These are phyloP conservation scores for Betta splendens DNA, from an alignment of 2,797 vertebrate genomes.

Conservation along the genomic window DNA sequence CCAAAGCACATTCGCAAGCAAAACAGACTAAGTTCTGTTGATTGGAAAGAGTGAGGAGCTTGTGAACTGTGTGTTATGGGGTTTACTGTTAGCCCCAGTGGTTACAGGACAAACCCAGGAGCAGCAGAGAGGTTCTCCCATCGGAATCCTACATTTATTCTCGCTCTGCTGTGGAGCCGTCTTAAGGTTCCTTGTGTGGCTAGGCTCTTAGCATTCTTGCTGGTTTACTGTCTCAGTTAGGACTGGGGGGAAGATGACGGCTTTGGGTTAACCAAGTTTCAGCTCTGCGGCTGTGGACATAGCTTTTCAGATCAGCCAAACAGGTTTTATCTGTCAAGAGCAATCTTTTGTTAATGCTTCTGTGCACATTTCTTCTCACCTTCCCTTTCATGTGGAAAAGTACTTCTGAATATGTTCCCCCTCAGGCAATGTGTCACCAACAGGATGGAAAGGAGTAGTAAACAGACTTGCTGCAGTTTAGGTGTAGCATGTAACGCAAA, in stretches of 20 bases:
- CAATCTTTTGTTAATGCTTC: slow-evolving; percentile 26
- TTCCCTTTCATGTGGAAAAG: slow-evolving; percentile 56
- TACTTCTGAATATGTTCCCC: slow-evolving; percentile 45
- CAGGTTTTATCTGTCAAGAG: slow-evolving; percentile 38
- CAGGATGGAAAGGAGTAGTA: slow-evolving; percentile 48
- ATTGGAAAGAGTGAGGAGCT: slow-evolving; percentile 84
- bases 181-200: slow-evolving; percentile 73
- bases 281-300: slow-evolving; percentile 25
- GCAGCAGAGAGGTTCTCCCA: slow-evolving; percentile 70
- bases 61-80: slow-evolving; percentile 82
- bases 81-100: slow-evolving; percentile 77
- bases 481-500: slow-evolving; percentile 36
- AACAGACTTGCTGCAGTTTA: slow-evolving; percentile 55
- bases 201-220: slow-evolving; percentile 59
- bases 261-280: slow-evolving; percentile 52
- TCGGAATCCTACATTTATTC: slow-evolving; percentile 72
- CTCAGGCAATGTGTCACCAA: slow-evolving; percentile 48
- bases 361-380: slow-evolving; percentile 47
- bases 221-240: slow-evolving; percentile 55
- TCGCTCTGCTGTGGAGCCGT: slow-evolving; percentile 54
- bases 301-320: slow-evolving; percentile 31
- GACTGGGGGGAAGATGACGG: slow-evolving; percentile 43
- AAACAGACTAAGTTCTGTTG: slow-evolving; percentile 85
- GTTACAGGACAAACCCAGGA: slow-evolving; percentile 73
- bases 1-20: slow-evolving; percentile 80